These are phyloP conservation scores for Gymnopithys bicolor DNA, from an alignment of 2,797 vertebrate genomes.

Conservation along the genomic window DNA sequence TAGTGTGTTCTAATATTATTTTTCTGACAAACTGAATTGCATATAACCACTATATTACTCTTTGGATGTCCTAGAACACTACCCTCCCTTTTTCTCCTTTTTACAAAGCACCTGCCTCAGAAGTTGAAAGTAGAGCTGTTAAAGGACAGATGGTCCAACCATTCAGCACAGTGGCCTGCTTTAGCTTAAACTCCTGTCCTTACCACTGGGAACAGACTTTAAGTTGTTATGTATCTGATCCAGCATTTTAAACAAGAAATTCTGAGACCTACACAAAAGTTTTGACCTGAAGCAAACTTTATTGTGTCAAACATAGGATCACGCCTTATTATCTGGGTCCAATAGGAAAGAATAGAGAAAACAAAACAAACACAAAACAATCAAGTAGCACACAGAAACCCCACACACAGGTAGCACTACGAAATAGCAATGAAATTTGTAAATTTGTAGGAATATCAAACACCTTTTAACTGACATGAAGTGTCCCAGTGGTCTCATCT, in stretches of 20 bases:
- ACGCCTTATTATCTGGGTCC: neutral
- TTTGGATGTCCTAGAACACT: neutral
- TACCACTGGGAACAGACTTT: neutral
- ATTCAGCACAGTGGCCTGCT: neutral
- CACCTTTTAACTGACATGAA: neutral
- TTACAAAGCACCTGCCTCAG: neutral
- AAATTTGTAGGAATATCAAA: neutral
- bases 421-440: neutral
- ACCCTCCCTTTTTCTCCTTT: neutral
- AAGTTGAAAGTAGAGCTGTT: neutral
- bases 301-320: neutral
- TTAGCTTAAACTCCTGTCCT: neutral
- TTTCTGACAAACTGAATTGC: neutral
- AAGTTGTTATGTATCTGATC: neutral
- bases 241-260: neutral
- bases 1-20: neutral
- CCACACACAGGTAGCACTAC: neutral
- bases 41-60: neutral
- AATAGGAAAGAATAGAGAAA: neutral
- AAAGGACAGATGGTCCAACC: neutral
- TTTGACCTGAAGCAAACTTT: neutral
- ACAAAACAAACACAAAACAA: neutral
- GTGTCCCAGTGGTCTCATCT: neutral
- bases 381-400: neutral
- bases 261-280: neutral